Conservation (phyloP, 2,113 vertebrate species). For the Campylorhamphus procurvoides region DNA sequence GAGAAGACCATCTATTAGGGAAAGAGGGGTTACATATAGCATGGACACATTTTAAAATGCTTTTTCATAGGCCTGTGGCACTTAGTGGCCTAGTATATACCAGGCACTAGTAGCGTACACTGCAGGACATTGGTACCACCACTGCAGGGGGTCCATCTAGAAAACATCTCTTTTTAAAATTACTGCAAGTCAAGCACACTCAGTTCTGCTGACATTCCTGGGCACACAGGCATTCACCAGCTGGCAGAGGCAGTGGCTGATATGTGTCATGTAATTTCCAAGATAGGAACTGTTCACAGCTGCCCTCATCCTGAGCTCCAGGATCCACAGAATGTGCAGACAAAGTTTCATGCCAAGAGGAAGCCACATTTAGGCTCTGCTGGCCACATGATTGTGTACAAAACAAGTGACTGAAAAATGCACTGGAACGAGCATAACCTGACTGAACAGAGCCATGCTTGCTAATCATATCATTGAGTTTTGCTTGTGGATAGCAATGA, state of each 20-base stretch:
- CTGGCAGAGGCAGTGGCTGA: background rate
- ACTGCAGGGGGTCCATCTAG: background rate
- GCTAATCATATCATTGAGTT: background rate
- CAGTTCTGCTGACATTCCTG: background rate
- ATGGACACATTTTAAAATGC: background rate
- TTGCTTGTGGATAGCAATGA: slow-evolving; percentile 13
- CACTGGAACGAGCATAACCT: background rate
- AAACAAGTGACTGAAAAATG: slow-evolving; percentile 1
- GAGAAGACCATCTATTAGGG: background rate
- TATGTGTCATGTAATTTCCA: background rate
- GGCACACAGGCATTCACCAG: background rate
- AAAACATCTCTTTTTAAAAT: background rate
- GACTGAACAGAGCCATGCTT: background rate
- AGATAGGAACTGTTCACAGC: background rate
- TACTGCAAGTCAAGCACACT: background rate
- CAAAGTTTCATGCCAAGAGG: background rate
- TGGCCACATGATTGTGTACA: background rate
- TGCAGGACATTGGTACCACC: background rate
- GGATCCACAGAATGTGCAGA: background rate
- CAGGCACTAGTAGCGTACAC: rapidly evolving
- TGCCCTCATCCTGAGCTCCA: background rate
- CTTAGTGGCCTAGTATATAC: background rate
- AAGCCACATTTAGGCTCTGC: background rate
- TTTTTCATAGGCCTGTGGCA: background rate
- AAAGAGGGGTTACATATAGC: background rate